These are phyloP conservation scores for Spea hammondii DNA, from an alignment of 2,797 vertebrate genomes.

Conservation along the genomic window DNA sequence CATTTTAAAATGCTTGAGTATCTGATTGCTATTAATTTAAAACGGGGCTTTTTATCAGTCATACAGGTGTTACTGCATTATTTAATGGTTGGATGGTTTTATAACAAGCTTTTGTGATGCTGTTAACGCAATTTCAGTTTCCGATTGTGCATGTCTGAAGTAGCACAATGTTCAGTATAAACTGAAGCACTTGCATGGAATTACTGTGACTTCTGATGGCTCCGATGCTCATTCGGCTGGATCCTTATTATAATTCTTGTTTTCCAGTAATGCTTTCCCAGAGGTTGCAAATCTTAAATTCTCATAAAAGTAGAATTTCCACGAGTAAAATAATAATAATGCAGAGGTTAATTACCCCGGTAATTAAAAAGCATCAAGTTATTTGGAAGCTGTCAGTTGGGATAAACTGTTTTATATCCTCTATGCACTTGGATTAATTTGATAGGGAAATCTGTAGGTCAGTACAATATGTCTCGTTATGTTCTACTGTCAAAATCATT, in stretches of 20 bases:
- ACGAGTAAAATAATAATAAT: slow-evolving; percentile 31
- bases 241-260: background rate
- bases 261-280: background rate
- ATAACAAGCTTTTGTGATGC: background rate
- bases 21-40: slow-evolving; percentile 58
- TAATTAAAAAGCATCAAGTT: slow-evolving; percentile 79
- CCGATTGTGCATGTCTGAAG: background rate
- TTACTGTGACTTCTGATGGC: background rate
- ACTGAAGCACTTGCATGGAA: background rate
- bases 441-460: slow-evolving; percentile 67
- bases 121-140: slow-evolving; percentile 64
- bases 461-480: slow-evolving; percentile 67
- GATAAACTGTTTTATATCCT: slow-evolving; percentile 69
- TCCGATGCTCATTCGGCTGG: background rate
- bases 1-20: slow-evolving; percentile 62
- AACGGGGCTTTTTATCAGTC: slow-evolving; percentile 52
- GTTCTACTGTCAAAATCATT: slow-evolving; percentile 65
- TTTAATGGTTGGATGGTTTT: slow-evolving; percentile 13
- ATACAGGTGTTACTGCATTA: slow-evolving; percentile 1
- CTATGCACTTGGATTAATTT: slow-evolving; percentile 67
- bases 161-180: background rate
- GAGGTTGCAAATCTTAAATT: background rate
- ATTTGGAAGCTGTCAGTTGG: slow-evolving; percentile 69
- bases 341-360: slow-evolving; percentile 75
- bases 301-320: slow-evolving; percentile 12